A percentile compares a stretch with the other conserved stretches of the same genome.
These are phyloP conservation scores for Synanthedon myopaeformis DNA, from an alignment of 2,888 invertebrate genomes.

Conservation along the genomic window DNA sequence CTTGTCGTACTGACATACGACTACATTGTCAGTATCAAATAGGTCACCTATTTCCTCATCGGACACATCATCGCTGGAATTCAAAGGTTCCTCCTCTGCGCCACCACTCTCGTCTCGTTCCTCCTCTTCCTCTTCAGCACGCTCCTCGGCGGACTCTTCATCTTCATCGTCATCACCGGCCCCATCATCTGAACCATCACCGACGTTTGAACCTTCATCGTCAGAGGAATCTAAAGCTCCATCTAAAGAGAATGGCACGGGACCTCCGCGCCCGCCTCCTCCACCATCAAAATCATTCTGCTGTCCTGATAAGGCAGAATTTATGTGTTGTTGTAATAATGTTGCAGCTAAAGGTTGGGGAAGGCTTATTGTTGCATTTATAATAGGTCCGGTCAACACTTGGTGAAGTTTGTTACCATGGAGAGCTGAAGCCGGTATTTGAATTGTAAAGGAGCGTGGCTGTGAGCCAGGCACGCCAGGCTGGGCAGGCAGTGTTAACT, in stretches of 20 bases:
- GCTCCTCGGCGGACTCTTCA: conserved; percentile 79
- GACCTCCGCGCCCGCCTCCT: conserved; percentile 56
- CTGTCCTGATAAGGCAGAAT: conserved; percentile 76
- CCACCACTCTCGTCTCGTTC: conserved; percentile 77
- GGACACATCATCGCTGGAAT: conserved; percentile 97
- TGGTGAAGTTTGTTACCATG: conserved; percentile 77
- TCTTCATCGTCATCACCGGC: conserved; percentile 80
- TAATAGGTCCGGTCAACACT: conserved; percentile 87
- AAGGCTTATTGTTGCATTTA: conserved; percentile 89
- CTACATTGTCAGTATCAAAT: conserved; percentile 99
- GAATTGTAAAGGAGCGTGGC: conserved; percentile 85
- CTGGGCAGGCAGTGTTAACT: conserved; percentile 86
- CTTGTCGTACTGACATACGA: conserved; percentile 99
- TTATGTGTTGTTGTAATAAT: conserved; percentile 89
- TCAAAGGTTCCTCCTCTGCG: conserved; percentile 87
- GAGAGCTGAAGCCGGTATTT: conserved; percentile 88
- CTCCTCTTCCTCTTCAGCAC: conserved; percentile 75
- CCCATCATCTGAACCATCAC: conserved; percentile 75
- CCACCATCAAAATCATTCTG: conserved; percentile 62
- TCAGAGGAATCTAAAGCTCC: conserved; percentile 79
- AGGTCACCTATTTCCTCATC: conserved; percentile 95
- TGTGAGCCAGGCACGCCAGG: conserved; percentile 78
- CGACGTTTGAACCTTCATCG: conserved; percentile 77
- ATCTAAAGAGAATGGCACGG: conserved; percentile 66
- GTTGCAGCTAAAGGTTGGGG: conserved; percentile 85